phyloP scores from a whole-genome alignment of 2,113 vertebrate genomes.

The Baryphthengus martii region DNA sequence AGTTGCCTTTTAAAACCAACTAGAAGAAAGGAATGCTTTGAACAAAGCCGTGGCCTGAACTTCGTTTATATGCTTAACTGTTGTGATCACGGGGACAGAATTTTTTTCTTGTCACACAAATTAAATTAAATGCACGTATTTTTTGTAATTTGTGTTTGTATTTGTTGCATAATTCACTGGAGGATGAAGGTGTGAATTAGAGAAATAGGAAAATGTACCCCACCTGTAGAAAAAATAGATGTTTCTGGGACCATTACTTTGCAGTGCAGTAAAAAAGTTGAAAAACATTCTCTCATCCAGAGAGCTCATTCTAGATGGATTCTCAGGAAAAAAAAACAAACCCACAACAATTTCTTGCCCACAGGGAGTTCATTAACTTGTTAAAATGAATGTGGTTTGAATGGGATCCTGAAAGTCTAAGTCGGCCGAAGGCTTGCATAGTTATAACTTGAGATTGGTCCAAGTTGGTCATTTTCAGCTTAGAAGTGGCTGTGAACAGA shows the following conservation, averaged over 20 bases:
- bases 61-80: neutral
- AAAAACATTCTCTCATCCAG: neutral
- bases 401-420: slow-evolving; percentile 24
- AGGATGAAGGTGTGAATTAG: neutral
- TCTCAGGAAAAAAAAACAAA: neutral
- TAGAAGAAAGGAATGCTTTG: slow-evolving; percentile 38
- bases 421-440: neutral
- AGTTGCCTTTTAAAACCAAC: neutral
- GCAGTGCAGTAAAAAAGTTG: neutral
- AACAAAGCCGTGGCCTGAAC: neutral
- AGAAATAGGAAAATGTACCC: neutral
- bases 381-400: slow-evolving; percentile 58
- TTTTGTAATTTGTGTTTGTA: neutral
- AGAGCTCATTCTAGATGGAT: neutral
- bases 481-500: neutral
- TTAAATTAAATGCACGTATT: neutral
- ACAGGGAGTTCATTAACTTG: neutral
- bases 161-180: neutral
- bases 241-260: neutral
- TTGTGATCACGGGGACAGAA: neutral
- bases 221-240: neutral
- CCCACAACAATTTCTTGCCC: neutral
- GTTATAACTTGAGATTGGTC: neutral
- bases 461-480: slow-evolving; percentile 5
- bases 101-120: neutral